Base-by-base conservation (phyloP, 2,888 invertebrate genomes). In the Andrena bicolor region DNA sequence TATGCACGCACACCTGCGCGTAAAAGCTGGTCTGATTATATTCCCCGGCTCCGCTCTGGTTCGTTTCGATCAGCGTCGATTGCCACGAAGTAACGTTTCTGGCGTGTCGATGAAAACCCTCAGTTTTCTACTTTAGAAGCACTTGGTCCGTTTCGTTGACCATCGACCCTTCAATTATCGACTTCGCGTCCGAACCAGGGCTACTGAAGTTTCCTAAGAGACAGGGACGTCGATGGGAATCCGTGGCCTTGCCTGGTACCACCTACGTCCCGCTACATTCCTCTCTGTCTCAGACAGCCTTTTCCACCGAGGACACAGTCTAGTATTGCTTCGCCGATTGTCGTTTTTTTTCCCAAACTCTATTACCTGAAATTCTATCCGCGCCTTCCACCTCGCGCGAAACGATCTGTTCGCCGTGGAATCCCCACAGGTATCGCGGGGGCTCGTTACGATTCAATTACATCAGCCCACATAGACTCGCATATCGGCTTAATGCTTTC, bases 111-210 rank as follows among this genome's bases (percentile, higher is more conserved):
- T 5, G 10, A 13, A 35, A 28, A 63, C 30, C 16, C 64, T 4
- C 13, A 28, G 28, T 68, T 74, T 20, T 16, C 66, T 48, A 13
- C 20, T 28, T n/a, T 49, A 30, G 35, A 20, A 13, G 1, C 20
- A 16, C 32, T 20, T 58, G 20, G 48, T n/a, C 20, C 66, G 48
- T 53, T 51, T 28, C 60, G 60, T 69, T 75, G 53, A 20, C 20
- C 64, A 65, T 75, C 61, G 81, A 51, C 53, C 73, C 69, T 69
- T 58, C 76, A 75, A 81, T 81, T 81, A 84, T 64, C 51, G 82
- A 75, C 69, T 65, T 80, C 48, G 53, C 56, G 23, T 70, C 65
- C 68, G 28, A 76, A 30, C 65, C 70, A 80, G 30, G 58, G 76
- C 70, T 68, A 63, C 70, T 53, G 13, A 49, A 69, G 13, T 32